phyloP scores from a whole-genome alignment of 2,888 invertebrate species.

The Polia nebulosa region DNA sequence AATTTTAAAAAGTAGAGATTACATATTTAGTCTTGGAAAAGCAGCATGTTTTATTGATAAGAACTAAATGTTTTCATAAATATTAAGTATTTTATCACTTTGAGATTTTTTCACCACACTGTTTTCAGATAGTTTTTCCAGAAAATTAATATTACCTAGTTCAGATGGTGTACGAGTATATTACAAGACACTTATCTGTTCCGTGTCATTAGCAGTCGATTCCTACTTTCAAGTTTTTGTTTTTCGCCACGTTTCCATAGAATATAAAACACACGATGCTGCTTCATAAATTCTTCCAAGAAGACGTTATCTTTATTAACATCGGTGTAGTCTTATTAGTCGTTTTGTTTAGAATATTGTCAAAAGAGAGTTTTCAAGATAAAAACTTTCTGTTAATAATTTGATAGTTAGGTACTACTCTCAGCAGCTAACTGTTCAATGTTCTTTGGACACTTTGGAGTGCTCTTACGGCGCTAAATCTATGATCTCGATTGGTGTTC shows the following conservation, averaged over 20 bases:
- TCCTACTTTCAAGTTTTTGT: conserved; percentile 1
- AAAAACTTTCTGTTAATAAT: background rate
- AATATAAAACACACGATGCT: background rate
- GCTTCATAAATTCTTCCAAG: conserved; percentile 1
- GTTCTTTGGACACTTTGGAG: no score
- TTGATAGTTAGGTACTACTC: background rate
- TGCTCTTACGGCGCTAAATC: background rate
- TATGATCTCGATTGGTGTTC: background rate
- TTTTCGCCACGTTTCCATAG: background rate
- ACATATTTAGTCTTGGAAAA: background rate
- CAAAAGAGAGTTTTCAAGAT: background rate
- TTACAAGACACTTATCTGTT: background rate
- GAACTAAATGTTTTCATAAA: background rate
- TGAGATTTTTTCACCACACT: background rate
- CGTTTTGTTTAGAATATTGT: background rate
- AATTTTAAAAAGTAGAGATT: background rate
- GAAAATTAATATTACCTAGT: no score
- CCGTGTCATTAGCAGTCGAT: background rate
- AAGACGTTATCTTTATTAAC: conserved; percentile 29
- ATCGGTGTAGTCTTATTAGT: conserved; percentile 6
- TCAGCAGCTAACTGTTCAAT: background rate
- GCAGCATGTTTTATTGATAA: background rate
- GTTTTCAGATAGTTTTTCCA: background rate
- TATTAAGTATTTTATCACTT: background rate
- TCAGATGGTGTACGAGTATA: background rate